A percentile compares a stretch with the other conserved stretches of the same genome.
These are phyloP conservation scores for Dromius quadrimaculatus DNA, from an alignment of 2,888 invertebrate species.

Conservation along the genomic window DNA sequence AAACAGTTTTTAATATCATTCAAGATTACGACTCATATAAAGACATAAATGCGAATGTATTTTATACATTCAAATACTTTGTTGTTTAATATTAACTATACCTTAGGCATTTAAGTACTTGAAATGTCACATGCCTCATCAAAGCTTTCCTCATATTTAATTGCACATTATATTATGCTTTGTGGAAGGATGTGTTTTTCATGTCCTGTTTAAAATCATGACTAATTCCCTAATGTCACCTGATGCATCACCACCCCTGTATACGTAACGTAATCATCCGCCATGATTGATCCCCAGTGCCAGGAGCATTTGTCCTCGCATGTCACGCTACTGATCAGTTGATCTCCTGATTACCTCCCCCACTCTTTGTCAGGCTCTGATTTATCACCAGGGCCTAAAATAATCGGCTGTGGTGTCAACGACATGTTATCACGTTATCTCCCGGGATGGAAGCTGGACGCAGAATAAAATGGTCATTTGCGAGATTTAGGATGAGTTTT, in stretches of 20 bases:
- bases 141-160: too few relatives aligned
- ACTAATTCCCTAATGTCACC: too few relatives aligned
- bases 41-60: too few relatives aligned
- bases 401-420: slow-evolving; percentile 31
- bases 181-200: too few relatives aligned
- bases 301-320: slow-evolving; percentile 20
- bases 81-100: too few relatives aligned
- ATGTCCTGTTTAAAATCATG: too few relatives aligned
- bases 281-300: slow-evolving; percentile 15
- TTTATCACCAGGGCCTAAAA: slow-evolving; percentile 12
- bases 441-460: neutral
- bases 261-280: neutral
- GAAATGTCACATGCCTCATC: too few relatives aligned
- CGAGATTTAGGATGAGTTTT: neutral
- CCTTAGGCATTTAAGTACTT: too few relatives aligned
- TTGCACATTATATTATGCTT: too few relatives aligned
- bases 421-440: slow-evolving; percentile 8
- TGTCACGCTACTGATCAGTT: neutral
- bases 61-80: too few relatives aligned
- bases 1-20: too few relatives aligned
- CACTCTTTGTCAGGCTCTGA: slow-evolving; percentile 9
- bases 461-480: slow-evolving; percentile 16
- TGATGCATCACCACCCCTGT: neutral
- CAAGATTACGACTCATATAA: too few relatives aligned
- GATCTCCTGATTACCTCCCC: slow-evolving; percentile 23